phyloP scores from a whole-genome alignment of 1,140 invertebrate genomes.

The Drosophila ambigua region DNA sequence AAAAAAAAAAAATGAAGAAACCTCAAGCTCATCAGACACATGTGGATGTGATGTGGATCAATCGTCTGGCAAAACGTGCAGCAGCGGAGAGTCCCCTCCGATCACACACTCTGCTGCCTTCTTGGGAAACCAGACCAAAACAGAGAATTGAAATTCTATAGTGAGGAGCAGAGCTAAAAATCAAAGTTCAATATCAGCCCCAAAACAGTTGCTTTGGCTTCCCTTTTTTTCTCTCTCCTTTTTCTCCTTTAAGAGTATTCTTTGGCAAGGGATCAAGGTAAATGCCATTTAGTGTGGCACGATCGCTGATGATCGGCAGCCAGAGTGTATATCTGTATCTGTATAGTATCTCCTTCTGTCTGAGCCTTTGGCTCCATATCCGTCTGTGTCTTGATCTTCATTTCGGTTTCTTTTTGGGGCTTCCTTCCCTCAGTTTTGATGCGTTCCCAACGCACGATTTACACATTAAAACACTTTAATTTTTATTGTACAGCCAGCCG shows the following conservation, averaged over 20 bases:
- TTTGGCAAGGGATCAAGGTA: slow-evolving; percentile 72
- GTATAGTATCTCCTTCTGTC: slow-evolving; percentile 26
- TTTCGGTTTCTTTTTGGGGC: slow-evolving; percentile 58
- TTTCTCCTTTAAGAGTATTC: slow-evolving; percentile 13
- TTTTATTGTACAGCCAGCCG: slow-evolving; percentile 74
- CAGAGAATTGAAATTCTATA: slow-evolving; percentile 75
- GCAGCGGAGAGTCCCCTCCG: slow-evolving; percentile 22
- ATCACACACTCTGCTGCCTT: slow-evolving; percentile 38
- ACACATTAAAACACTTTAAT: slow-evolving; percentile 83
- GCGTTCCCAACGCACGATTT: slow-evolving; percentile 77
- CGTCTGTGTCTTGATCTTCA: no score
- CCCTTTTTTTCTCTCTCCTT: slow-evolving; percentile 17
- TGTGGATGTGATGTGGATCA: slow-evolving; percentile 65
- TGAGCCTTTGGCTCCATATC: slow-evolving; percentile 1
- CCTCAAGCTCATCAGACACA: slow-evolving; percentile 64
- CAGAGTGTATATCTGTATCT: not conserved
- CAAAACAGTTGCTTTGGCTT: slow-evolving; percentile 67
- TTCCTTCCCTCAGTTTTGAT: slow-evolving; percentile 56
- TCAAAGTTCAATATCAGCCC: slow-evolving; percentile 79
- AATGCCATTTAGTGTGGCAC: slow-evolving; percentile 80
- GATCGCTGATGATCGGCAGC: slow-evolving; percentile 71
- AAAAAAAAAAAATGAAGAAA: slow-evolving; percentile 11
- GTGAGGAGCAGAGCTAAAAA: slow-evolving; percentile 60
- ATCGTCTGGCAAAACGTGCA: slow-evolving; percentile 59
- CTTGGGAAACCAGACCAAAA: slow-evolving; percentile 58